Percentiles rank a stretch among this genome's conserved stretches.
Conservation (phyloP, 2,797 vertebrate species). For the Gobionotothen gibberifrons region DNA sequence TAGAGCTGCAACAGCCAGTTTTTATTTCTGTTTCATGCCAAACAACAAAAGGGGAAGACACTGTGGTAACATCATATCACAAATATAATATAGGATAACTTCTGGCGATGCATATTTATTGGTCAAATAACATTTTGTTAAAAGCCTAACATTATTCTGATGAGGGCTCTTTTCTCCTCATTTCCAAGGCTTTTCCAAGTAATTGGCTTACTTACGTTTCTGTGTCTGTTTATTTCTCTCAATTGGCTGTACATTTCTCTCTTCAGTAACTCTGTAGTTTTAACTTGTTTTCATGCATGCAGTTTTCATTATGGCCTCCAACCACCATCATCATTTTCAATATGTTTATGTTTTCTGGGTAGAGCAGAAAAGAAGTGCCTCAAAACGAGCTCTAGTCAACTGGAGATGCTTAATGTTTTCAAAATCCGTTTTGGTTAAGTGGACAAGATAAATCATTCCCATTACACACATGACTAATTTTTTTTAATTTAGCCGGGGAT, state of each 20-base stretch:
- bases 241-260: slow-evolving; percentile 26
- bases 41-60: neutral
- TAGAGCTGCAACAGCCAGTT: neutral
- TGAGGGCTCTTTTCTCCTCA: neutral
- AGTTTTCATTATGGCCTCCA: slow-evolving; percentile 33
- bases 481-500: slow-evolving; percentile 76
- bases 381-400: slow-evolving; percentile 72
- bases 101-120: neutral
- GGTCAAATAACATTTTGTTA: neutral
- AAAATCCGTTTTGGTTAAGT: slow-evolving; percentile 81
- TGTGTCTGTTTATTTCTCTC: slow-evolving; percentile 29
- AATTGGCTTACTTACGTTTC: slow-evolving; percentile 7
- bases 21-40: slow-evolving; percentile 4
- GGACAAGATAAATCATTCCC: slow-evolving; percentile 83
- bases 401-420: slow-evolving; percentile 77
- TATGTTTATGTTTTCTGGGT: slow-evolving; percentile 43
- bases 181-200: slow-evolving; percentile 7
- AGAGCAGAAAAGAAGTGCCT: slow-evolving; percentile 51
- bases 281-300: slow-evolving; percentile 20
- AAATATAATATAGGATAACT: neutral
- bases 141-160: neutral
- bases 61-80: neutral
- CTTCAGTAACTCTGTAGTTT: slow-evolving; percentile 13
- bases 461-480: slow-evolving; percentile 79
- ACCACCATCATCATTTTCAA: slow-evolving; percentile 39